Evolutionary conservation across 2,888 invertebrate species (phyloP).

Genomic region (Leptopilina drosophilae): DNA sequence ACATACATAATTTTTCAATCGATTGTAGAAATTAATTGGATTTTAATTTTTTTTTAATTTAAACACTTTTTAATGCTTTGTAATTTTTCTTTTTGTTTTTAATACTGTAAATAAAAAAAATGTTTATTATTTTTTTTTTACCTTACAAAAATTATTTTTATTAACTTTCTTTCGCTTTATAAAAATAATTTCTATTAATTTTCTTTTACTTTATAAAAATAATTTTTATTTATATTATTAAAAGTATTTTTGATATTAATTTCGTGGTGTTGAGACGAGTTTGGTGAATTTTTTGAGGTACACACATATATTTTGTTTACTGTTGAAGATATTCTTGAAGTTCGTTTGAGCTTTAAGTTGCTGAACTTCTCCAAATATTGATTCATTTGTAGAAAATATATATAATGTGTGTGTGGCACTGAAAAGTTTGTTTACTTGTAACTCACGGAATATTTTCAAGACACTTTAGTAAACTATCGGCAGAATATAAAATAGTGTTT

Average conservation of each 20-base stretch:
- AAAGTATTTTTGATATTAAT: neutral
- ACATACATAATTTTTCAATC: too few species aligned
- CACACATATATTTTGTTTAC: neutral
- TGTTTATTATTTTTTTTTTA: neutral
- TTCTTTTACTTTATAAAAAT: neutral
- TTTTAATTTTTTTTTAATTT: too few species aligned
- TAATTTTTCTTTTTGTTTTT: too few species aligned
- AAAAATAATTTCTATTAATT: neutral
- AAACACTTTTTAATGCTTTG: too few species aligned
- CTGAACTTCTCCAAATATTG: neutral
- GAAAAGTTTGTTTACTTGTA: conserved; percentile 11
- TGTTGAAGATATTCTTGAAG: neutral
- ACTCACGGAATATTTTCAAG: too few species aligned
- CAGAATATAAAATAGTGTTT: too few species aligned
- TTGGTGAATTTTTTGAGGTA: neutral
- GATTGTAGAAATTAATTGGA: too few species aligned
- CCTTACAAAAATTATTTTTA: neutral
- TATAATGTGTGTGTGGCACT: neutral
- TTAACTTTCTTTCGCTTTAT: neutral
- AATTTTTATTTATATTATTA: neutral
- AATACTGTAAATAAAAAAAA: too few species aligned
- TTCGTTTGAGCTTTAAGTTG: conserved; percentile 1
- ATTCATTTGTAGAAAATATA: conserved; percentile 2
- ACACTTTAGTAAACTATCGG: neutral
- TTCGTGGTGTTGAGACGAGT: neutral